phyloP scores from a whole-genome alignment of 1,140 invertebrate species.

The Lysiphlebus fabarum region DNA sequence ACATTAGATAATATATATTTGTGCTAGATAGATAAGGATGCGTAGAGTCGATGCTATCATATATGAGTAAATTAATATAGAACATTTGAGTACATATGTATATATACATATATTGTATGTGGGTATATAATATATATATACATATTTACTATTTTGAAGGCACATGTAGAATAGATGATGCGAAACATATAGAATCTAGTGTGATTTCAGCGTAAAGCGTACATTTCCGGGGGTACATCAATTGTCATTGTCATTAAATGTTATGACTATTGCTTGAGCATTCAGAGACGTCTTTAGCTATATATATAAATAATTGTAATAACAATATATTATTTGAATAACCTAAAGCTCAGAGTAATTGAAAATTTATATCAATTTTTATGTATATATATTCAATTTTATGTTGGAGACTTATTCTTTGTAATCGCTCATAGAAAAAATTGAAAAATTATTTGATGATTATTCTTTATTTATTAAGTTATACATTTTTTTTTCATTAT shows the following conservation, averaged over 20 bases:
- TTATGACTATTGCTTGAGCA: conserved; percentile 44
- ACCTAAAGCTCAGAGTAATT: too few species aligned
- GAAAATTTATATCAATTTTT: too few species aligned
- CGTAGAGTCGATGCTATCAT: conserved; percentile 4
- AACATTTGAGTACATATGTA: conserved; percentile 11
- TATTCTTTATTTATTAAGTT: not conserved
- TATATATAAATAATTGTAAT: conserved; percentile 29
- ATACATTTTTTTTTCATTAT: not conserved
- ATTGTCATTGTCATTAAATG: conserved; percentile 56
- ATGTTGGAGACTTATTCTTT: too few species aligned
- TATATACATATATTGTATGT: conserved; percentile 17
- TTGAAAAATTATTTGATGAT: too few species aligned
- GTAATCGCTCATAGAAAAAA: too few species aligned
- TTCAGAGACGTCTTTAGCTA: conserved; percentile 48
- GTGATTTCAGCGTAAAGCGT: conserved; percentile 35
- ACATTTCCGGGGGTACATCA: conserved; percentile 46
- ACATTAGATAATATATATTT: conserved; percentile 2
- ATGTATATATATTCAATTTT: too few species aligned
- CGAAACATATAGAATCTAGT: conserved; percentile 22
- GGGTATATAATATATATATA: conserved; percentile 2
- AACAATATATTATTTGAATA: too few species aligned
- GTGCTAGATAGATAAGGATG: conserved; percentile 2
- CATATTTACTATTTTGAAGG: conserved; percentile 2
- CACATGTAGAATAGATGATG: conserved; percentile 27
- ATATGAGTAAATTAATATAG: not conserved